Conservation (phyloP, 2,113 vertebrate species). For the Loxodonta africana region DNA sequence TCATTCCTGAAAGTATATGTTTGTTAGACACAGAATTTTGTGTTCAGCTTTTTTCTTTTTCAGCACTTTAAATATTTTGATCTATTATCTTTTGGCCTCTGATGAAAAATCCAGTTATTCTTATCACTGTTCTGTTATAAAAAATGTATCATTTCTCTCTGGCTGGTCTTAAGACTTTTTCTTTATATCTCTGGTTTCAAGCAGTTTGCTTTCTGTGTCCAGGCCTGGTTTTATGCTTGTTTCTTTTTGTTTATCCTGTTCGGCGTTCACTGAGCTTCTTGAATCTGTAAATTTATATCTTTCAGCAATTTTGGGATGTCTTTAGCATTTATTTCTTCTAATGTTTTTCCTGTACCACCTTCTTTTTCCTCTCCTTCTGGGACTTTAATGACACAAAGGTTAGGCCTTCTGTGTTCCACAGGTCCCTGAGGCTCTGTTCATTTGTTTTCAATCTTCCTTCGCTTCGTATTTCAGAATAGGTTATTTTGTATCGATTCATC, state of each 20-base stretch:
- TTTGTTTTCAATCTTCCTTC: too few relatives aligned
- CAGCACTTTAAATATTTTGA: not conserved
- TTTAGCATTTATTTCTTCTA: not conserved
- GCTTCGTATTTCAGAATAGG: too few relatives aligned
- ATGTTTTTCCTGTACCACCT: not conserved
- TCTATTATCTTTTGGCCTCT: not conserved
- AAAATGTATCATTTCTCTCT: not conserved
- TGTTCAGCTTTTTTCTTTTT: not conserved
- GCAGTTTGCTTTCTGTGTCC: not conserved
- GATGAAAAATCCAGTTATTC: not conserved
- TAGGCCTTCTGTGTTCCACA: not conserved
- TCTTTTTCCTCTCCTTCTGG: not conserved
- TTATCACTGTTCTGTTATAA: not conserved
- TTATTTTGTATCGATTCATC: too few relatives aligned
- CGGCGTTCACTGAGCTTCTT: not conserved
- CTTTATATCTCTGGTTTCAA: not conserved
- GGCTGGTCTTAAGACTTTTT: not conserved
- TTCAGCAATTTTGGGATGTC: not conserved
- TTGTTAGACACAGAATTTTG: not conserved
- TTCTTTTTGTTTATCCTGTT: not conserved
- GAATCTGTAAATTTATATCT: not conserved
- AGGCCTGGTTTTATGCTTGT: not conserved
- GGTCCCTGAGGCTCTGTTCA: too few relatives aligned
- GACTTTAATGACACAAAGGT: not conserved
- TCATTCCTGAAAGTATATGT: not conserved